Evolutionary conservation across 2,113 vertebrate species (phyloP), one percentile per base, ranked within the genome.

Genomic region (Oreochromis spilurus): DNA sequence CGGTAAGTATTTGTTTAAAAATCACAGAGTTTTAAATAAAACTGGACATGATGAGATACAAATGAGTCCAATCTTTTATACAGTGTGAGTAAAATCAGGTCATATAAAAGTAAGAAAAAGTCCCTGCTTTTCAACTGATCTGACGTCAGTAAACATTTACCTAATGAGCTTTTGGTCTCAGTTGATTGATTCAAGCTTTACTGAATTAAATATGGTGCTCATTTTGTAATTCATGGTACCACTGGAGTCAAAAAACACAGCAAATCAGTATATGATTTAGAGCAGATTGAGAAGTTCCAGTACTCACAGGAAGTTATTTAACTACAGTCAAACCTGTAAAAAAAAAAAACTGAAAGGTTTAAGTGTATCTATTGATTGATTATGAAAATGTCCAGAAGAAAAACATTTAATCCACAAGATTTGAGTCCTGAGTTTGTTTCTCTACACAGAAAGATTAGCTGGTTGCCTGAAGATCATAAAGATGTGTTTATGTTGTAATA

Each of bases 1-100:
- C 5, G 82, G 96, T 96, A 83, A 88, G 96, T 86, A 26, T 50
- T 26, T 6, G 6, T 60, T 60, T 60, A 60, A 34, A 60, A 34
- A 60, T 19, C 57, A 60, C 4, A 60, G 29, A 9, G 29, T 60
- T 34, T 60, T 60, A 60, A 60, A 60, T 34, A 60, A 60, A 60
- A 60, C 16, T 60, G 34, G 34, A 3, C 16, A 60, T 34, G 57
- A 60, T 60, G 57, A 60, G 29, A 60, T 11, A 34, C 16, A 34
- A 29, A 34, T 34, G 58, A 34, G 29, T 34, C 16, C 16, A 17
- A 60, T 60, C 26, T 34, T 60, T 60, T 34, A 31, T 34, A 34
- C 9, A 60, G 57, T 60, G 29, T 34, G 29, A 60, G 9, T 60
- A 34, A 60, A 19, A 29, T 34, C 29, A 60, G 16, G 57, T 34